Conservation (phyloP, 2,888 invertebrate genomes). For the Agriopis marginaria region DNA sequence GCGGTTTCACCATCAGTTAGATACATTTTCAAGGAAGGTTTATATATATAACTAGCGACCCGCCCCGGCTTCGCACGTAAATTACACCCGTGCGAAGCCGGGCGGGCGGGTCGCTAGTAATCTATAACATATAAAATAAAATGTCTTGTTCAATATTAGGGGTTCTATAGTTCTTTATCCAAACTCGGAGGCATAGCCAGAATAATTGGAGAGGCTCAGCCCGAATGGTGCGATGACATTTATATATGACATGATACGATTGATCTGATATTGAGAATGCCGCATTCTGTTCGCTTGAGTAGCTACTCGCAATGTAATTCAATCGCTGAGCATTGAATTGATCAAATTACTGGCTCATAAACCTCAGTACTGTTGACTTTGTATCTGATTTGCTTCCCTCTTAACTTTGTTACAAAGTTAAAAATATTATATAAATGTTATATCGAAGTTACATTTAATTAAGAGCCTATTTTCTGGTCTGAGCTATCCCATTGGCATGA, state of each 20-base stretch:
- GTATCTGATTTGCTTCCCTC: background rate
- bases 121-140: no score
- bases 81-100: no score
- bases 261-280: constrained; percentile 37
- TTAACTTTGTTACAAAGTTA: no score
- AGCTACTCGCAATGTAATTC: constrained; percentile 39
- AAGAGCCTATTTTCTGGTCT: no score
- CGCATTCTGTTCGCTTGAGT: constrained; percentile 26
- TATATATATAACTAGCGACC: no score
- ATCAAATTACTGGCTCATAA: constrained; percentile 50
- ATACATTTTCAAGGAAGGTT: no score
- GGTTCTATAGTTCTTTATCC: background rate
- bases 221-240: constrained; percentile 22
- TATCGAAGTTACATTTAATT: background rate
- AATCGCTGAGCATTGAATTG: constrained; percentile 50
- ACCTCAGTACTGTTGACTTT: background rate
- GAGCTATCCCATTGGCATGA: no score
- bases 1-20: no score
- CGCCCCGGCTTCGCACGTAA: no score
- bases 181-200: background rate
- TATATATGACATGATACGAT: constrained; percentile 14
- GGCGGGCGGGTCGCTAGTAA: no score
- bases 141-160: no score
- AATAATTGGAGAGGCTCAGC: constrained; percentile 10
- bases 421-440: no score